Evolutionary conservation across 1,140 invertebrate species (phyloP).

Genomic region (Babylonia areolata): DNA sequence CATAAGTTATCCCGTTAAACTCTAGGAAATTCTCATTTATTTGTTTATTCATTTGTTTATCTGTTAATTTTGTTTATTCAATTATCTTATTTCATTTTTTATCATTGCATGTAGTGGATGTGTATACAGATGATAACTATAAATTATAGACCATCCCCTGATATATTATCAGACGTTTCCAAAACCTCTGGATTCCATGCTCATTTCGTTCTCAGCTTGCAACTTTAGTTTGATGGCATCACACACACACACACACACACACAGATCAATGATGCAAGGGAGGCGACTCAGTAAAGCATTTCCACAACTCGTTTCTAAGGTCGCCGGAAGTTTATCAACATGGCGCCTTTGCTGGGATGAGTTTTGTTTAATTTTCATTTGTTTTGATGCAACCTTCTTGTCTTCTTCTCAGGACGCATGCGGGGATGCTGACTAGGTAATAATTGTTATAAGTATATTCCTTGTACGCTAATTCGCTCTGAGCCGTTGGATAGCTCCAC

Average conservation of each 20-base stretch:
- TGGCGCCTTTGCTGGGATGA: neutral
- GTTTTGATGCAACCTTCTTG: neutral
- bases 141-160: neutral
- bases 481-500: too few species aligned
- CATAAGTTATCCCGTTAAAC: too few species aligned
- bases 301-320: slow-evolving; percentile 16
- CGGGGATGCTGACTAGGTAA: neutral
- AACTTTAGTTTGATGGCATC: neutral
- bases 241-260: too few species aligned
- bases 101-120: neutral
- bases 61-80: too few species aligned
- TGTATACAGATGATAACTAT: neutral
- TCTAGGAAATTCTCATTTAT: too few species aligned
- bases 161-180: neutral
- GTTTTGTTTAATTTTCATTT: neutral
- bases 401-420: neutral
- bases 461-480: neutral
- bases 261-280: slow-evolving; percentile 8
- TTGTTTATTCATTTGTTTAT: too few species aligned
- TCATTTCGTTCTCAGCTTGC: neutral
- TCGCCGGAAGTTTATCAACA: slow-evolving; percentile 24
- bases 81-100: too few species aligned
- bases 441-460: neutral
- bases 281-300: neutral
- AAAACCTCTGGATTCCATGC: neutral